Percentiles rank a stretch among this genome's conserved stretches.
Conservation (phyloP, 1,140 invertebrate genomes). For the Bombus confusus region DNA sequence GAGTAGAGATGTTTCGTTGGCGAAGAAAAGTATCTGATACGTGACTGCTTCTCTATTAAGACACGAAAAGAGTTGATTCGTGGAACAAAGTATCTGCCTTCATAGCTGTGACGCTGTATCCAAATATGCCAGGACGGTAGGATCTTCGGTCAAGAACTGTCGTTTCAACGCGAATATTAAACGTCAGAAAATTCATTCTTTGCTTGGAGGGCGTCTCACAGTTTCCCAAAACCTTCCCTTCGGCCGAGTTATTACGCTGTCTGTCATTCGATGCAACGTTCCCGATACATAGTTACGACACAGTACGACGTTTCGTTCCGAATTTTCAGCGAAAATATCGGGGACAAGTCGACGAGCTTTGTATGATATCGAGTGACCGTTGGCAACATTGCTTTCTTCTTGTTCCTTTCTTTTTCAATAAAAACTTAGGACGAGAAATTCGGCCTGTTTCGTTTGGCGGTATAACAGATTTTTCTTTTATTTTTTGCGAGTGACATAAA, state of each 20-base stretch:
- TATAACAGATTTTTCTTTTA: neutral
- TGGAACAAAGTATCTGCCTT: neutral
- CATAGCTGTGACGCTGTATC: neutral
- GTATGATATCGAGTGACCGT: conserved; percentile 34
- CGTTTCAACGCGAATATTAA: conserved; percentile 6
- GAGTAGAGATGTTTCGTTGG: too few species aligned
- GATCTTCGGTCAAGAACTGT: neutral
- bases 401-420: conserved; percentile 20
- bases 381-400: conserved; percentile 25
- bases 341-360: neutral
- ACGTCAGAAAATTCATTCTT: neutral
- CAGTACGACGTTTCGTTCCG: neutral
- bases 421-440: conserved; percentile 6
- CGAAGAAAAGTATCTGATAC: too few species aligned
- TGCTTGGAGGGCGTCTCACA: neutral
- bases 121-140: neutral
- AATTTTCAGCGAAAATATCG: conserved; percentile 29
- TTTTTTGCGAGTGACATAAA: neutral
- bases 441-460: neutral
- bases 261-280: neutral
- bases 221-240: neutral
- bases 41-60: neutral
- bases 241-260: neutral
- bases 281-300: conserved; percentile 1
- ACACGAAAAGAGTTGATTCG: neutral